These are phyloP conservation scores for Spodoptera exigua DNA, from an alignment of 2,888 invertebrate genomes.

Conservation along the genomic window DNA sequence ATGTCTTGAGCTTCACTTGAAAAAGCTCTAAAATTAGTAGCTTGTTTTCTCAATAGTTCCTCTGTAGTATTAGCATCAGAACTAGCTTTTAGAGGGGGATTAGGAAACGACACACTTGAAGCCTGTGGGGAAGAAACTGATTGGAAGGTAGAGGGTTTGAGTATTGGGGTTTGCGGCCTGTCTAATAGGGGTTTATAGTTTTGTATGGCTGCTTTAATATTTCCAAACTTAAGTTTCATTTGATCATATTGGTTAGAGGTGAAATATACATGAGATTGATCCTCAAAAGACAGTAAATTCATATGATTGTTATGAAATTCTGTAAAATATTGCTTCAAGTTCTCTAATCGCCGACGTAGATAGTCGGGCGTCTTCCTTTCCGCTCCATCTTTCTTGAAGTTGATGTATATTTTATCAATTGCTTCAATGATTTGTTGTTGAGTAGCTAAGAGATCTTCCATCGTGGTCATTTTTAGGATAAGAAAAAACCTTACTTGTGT, in stretches of 20 bases:
- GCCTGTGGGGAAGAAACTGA: not conserved
- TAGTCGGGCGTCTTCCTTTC: slow-evolving; percentile 29
- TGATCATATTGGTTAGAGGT: too few species aligned
- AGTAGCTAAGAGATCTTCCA: slow-evolving; percentile 21
- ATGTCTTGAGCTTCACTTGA: not conserved
- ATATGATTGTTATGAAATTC: too few species aligned
- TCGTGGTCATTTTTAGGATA: slow-evolving; percentile 10
- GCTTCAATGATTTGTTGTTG: slow-evolving; percentile 17
- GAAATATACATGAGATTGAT: slow-evolving; percentile 31
- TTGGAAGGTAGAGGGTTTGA: slow-evolving; percentile 13
- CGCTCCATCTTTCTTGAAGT: slow-evolving; percentile 30
- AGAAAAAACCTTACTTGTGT: slow-evolving; percentile 16
- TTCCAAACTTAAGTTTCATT: slow-evolving; percentile 6
- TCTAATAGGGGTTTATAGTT: slow-evolving; percentile 1
- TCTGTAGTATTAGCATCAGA: slow-evolving; percentile 1
- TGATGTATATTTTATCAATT: slow-evolving; percentile 11
- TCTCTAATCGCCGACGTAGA: slow-evolving; percentile 24
- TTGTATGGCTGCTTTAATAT: slow-evolving; percentile 8
- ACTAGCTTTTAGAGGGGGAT: not conserved
- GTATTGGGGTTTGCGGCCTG: slow-evolving; percentile 8
- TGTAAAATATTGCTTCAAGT: slow-evolving; percentile 27
- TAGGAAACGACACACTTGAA: not conserved
- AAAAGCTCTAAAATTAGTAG: slow-evolving; percentile 3
- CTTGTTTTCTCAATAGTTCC: slow-evolving; percentile 8
- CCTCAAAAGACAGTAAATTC: slow-evolving; percentile 27